These are phyloP conservation scores for Mus spicilegus DNA, from an alignment of 2,113 vertebrate genomes.

Conservation along the genomic window DNA sequence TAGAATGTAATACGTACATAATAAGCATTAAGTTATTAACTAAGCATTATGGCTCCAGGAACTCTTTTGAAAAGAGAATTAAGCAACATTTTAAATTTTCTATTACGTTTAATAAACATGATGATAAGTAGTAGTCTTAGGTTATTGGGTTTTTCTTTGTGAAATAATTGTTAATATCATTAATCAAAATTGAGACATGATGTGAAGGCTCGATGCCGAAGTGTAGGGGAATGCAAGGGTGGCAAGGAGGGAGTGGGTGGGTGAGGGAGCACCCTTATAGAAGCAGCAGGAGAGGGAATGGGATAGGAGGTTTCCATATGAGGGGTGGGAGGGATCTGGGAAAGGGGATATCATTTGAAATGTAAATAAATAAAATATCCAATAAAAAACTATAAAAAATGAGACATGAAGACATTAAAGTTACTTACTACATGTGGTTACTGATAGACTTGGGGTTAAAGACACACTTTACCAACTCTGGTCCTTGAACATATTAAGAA, in stretches of 20 bases:
- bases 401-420: neutral
- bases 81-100: neutral
- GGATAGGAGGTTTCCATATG: too few relatives aligned
- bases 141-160: neutral
- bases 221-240: too few relatives aligned
- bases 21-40: neutral
- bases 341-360: too few relatives aligned
- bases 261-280: too few relatives aligned
- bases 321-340: too few relatives aligned
- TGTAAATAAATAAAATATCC: too few relatives aligned
- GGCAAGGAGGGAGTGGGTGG: too few relatives aligned
- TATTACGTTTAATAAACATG: neutral
- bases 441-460: neutral
- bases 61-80: neutral
- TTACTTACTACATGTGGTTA: neutral
- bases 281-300: too few relatives aligned
- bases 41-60: neutral
- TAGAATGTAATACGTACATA: neutral
- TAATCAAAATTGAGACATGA: neutral
- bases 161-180: neutral
- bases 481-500: neutral
- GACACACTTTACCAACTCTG: neutral
- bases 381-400: neutral
- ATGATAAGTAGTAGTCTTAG: neutral
- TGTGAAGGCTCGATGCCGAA: too few relatives aligned